Conservation (phyloP, 2,888 invertebrate species). For the Muschampia plurimacula region DNA sequence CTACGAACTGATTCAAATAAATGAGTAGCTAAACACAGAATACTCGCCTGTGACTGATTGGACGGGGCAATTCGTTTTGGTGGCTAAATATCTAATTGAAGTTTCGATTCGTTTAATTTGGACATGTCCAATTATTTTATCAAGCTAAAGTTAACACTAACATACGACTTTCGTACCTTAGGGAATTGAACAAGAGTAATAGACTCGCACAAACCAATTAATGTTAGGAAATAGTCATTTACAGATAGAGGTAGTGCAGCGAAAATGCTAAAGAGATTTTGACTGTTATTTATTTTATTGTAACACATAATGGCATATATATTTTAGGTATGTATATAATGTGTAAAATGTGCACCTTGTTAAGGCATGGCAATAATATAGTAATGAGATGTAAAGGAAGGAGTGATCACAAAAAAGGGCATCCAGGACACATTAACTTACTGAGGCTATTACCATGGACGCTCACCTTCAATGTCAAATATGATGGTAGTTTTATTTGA, state of each 20-base stretch:
- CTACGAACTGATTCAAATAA: slow-evolving; percentile 27
- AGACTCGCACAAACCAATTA: background rate
- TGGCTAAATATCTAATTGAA: slow-evolving; percentile 44
- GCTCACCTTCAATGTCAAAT: no score
- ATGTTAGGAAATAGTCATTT: background rate
- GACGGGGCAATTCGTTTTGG: slow-evolving; percentile 47
- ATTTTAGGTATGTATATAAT: background rate
- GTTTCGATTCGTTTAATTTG: slow-evolving; percentile 30
- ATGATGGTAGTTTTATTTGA: no score
- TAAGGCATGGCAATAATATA: no score
- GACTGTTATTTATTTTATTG: background rate
- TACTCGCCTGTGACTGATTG: slow-evolving; percentile 45
- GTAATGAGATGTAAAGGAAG: no score
- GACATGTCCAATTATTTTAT: slow-evolving; percentile 32
- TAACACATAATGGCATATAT: no score
- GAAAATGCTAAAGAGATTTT: background rate
- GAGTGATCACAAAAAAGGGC: no score
- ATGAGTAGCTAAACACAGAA: slow-evolving; percentile 31
- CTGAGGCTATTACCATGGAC: no score
- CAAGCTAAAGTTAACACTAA: slow-evolving; percentile 17
- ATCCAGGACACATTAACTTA: no score
- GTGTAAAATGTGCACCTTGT: background rate
- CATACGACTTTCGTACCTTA: slow-evolving; percentile 6
- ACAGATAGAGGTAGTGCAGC: background rate
- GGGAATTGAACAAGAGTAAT: slow-evolving; percentile 13